phyloP scores from a whole-genome alignment of 2,888 invertebrate genomes.

The Phragmatobia fuliginosa region DNA sequence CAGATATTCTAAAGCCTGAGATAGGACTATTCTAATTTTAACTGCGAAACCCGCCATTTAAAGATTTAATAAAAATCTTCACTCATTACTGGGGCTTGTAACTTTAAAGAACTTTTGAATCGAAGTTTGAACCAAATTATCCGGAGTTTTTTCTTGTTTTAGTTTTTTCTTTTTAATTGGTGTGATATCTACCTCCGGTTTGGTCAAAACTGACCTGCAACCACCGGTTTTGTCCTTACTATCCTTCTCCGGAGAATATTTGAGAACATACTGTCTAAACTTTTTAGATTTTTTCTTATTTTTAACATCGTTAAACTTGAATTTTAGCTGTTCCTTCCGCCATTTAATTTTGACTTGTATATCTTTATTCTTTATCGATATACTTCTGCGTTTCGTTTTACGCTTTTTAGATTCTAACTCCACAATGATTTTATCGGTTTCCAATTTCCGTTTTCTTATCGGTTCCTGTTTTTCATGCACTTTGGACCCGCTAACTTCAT shows the following conservation, averaged over 20 bases:
- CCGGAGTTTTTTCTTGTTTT: slow-evolving; percentile 60
- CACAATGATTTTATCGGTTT: slow-evolving; percentile 18
- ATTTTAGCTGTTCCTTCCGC: slow-evolving; percentile 56
- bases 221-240: no score
- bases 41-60: no score
- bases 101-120: slow-evolving; percentile 71
- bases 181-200: slow-evolving; percentile 57
- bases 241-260: slow-evolving; percentile 53
- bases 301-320: slow-evolving; percentile 58
- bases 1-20: no score
- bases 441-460: slow-evolving; percentile 20
- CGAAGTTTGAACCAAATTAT: slow-evolving; percentile 71
- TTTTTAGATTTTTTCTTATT: slow-evolving; percentile 32
- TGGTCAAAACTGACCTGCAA: slow-evolving; percentile 44
- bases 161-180: slow-evolving; percentile 59
- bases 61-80: no score
- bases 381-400: slow-evolving; percentile 30
- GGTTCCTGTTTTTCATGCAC: not conserved
- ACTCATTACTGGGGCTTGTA: slow-evolving; percentile 30
- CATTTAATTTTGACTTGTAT: slow-evolving; percentile 69
- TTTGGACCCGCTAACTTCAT: slow-evolving; percentile 57
- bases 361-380: slow-evolving; percentile 56
- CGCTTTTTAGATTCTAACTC: slow-evolving; percentile 30
- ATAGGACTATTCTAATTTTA: no score
- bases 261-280: slow-evolving; percentile 69